A percentile compares a stretch with the other conserved stretches of the same genome.
phyloP scores from a whole-genome alignment of 2,888 invertebrate species.

The Sesia apiformis region DNA sequence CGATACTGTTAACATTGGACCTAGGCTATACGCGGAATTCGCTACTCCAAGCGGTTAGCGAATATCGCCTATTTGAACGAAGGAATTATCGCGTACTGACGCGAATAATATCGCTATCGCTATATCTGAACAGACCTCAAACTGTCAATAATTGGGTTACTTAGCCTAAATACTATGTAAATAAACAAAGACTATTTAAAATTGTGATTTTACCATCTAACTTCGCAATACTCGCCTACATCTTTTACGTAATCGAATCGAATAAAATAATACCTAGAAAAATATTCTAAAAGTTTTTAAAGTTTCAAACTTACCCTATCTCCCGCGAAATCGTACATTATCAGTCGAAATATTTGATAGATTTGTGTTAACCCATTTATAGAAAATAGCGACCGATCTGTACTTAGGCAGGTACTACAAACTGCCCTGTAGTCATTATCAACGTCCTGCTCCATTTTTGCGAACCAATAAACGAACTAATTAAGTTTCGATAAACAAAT shows the following conservation, averaged over 20 bases:
- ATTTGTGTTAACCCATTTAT: constrained; percentile 37
- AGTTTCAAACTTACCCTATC: constrained; percentile 44
- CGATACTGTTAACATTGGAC: too few relatives aligned
- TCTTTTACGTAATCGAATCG: not conserved
- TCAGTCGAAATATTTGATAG: constrained; percentile 47
- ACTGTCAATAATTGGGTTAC: too few relatives aligned
- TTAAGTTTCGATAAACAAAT: constrained; percentile 16
- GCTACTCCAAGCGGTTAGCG: too few relatives aligned
- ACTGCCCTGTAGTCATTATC: constrained; percentile 41
- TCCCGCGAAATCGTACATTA: constrained; percentile 60
- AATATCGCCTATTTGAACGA: too few relatives aligned
- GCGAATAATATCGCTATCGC: too few relatives aligned
- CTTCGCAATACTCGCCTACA: not conserved
- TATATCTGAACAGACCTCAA: too few relatives aligned
- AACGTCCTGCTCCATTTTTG: constrained; percentile 59
- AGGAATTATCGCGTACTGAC: too few relatives aligned
- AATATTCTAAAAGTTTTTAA: constrained; percentile 2
- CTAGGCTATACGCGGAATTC: too few relatives aligned
- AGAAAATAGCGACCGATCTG: constrained; percentile 46
- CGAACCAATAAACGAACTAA: constrained; percentile 8
- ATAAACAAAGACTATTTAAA: too few relatives aligned
- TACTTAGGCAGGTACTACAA: constrained; percentile 55
- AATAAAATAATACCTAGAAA: constrained; percentile 13
- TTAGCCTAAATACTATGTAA: too few relatives aligned
- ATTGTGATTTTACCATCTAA: too few relatives aligned